Conservation (phyloP, 2,113 vertebrate species). For the Deroptyus accipitrinus region DNA sequence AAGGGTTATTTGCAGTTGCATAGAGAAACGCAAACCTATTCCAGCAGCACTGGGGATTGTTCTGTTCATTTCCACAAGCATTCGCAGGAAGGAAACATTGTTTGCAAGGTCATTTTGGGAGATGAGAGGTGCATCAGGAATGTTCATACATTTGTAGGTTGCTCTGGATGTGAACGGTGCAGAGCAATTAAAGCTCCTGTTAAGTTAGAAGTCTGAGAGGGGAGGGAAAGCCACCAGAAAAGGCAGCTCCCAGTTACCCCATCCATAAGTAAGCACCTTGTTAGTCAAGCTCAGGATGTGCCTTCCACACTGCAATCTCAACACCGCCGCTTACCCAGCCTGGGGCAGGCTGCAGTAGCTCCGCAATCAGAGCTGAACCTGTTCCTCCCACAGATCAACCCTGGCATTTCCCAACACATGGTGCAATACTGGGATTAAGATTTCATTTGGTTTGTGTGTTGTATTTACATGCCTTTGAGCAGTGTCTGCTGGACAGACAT, state of each 20-base stretch:
- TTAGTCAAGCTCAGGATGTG: neutral
- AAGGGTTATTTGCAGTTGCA: neutral
- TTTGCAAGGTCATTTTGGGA: neutral
- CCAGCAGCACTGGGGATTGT: neutral
- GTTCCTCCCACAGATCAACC: accelerated
- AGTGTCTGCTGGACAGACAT: neutral
- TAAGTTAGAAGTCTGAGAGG: neutral
- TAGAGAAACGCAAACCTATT: neutral
- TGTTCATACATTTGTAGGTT: accelerated
- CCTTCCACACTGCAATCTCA: accelerated
- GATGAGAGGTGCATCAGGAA: neutral
- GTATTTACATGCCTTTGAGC: neutral
- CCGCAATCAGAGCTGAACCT: neutral
- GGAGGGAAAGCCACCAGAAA: neutral
- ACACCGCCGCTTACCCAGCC: accelerated
- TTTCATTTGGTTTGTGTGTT: accelerated
- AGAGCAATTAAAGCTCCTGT: neutral
- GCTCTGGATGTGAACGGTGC: accelerated
- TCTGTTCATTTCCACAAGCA: neutral
- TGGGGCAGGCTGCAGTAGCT: neutral
- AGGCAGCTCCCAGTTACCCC: neutral
- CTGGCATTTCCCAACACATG: accelerated
- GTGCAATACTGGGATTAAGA: neutral
- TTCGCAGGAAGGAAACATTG: neutral
- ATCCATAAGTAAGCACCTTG: too few species aligned